Evolutionary conservation across 2,888 invertebrate genomes (phyloP).

Genomic region (Drosophila peninsularis): DNA sequence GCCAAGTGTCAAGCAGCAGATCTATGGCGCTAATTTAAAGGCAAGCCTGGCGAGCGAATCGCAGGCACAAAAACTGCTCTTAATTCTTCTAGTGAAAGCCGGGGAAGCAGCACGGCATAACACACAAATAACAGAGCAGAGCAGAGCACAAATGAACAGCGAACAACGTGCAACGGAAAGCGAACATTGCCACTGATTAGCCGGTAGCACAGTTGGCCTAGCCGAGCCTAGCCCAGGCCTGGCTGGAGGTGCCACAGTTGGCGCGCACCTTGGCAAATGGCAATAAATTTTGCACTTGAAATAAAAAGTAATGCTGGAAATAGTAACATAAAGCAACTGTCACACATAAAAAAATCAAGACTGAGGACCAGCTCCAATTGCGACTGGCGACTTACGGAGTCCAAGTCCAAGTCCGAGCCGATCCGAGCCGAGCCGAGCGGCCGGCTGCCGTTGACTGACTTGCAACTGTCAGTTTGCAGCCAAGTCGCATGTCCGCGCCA

Average conservation of each 20-base stretch:
- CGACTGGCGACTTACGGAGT: not conserved
- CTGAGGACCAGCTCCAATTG: slow-evolving; percentile 33
- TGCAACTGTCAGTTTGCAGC: slow-evolving; percentile 75
- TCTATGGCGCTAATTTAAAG: slow-evolving; percentile 57
- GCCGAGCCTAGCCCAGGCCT: slow-evolving; percentile 6
- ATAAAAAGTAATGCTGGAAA: slow-evolving; percentile 74
- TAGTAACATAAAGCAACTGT: slow-evolving; percentile 79
- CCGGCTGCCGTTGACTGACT: slow-evolving; percentile 63
- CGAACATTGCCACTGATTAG: slow-evolving; percentile 74
- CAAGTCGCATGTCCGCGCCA: slow-evolving; percentile 74
- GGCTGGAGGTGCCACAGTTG: slow-evolving; percentile 46
- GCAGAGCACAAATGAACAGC: slow-evolving; percentile 29
- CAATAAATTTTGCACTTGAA: slow-evolving; percentile 80
- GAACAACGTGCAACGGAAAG: slow-evolving; percentile 7
- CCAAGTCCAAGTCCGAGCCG: slow-evolving; percentile 10
- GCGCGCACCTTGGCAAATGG: slow-evolving; percentile 71
- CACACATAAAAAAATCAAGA: slow-evolving; percentile 71
- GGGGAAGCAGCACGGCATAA: slow-evolving; percentile 41
- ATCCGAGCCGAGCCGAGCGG: slow-evolving; percentile 1
- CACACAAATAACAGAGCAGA: slow-evolving; percentile 1
- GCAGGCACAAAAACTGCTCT: slow-evolving; percentile 31
- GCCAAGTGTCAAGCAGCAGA: slow-evolving; percentile 26
- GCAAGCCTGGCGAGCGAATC: slow-evolving; percentile 30
- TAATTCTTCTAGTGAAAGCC: slow-evolving; percentile 70
- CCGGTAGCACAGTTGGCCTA: slow-evolving; percentile 59